Evolutionary conservation across 1,140 invertebrate species (phyloP), one percentile per base, ranked within the genome.

Genomic region (Pollicipes pollicipes): DNA sequence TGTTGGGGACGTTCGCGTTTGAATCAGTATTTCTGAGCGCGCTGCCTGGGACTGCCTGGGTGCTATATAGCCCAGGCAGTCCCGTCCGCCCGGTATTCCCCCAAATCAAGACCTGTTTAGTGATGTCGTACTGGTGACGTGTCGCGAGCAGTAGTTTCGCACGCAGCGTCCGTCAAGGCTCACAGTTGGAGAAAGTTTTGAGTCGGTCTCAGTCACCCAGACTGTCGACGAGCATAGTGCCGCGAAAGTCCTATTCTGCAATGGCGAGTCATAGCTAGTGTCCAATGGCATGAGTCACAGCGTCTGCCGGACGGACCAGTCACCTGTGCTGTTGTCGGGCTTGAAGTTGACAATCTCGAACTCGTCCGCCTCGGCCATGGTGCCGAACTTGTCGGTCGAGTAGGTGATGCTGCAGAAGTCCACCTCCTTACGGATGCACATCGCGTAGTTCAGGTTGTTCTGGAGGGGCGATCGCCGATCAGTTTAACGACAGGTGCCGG

Each of bases 361-460:
- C 64, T 66, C 27, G 8, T 66, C 26, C 1, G 64, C 28, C 27
- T 10, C 10, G 8, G 64, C 28, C 27, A 28, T 21, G 8, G 8
- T 3, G 8, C 28, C 17, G 27, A 28, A 27, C 6, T 66, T 66
- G 64, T 66, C 28, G 27, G n/a, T 27, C 10, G 64, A 66, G 73
- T 88, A 90, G 0, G 84, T 86, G 2, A 88, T 81, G 68, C 83
- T 85, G 77, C 88, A 90, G 29, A 83, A 83, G 28, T 83, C 84
- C 10, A 82, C 74, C 66, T 82, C 81, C 72, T 86, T 84, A 69
- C 83, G 77, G 69, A 90, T 85, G 75, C 89, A 90, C 70, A 90
- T 86, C 0, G 86, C 87, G 78, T 91, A 90, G 76, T 91, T 89
- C 0, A 90, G 76, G 78, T 90, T 88, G 76, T 90, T 90, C 87